Evolutionary conservation across 2,888 invertebrate genomes (phyloP).

Genomic region (Dichetophora obliterata): DNA sequence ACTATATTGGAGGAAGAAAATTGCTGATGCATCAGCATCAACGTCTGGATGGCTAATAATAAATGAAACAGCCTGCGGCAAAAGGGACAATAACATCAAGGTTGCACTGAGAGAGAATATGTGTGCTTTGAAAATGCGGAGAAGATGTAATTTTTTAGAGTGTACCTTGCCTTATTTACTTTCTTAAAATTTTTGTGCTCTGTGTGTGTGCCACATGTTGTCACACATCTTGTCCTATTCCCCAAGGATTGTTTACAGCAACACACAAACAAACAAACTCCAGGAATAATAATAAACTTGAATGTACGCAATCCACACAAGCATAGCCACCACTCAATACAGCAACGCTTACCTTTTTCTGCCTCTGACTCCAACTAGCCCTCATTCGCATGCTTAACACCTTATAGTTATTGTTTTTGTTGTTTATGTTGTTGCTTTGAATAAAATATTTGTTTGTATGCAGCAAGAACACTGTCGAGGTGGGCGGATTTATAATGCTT

Average conservation of each 20-base stretch:
- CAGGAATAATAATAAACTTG: slow-evolving; percentile 53
- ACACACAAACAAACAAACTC: slow-evolving; percentile 32
- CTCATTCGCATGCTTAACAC: slow-evolving; percentile 8
- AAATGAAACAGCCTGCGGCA: neutral
- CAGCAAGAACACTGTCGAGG: slow-evolving; percentile 34
- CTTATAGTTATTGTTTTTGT: slow-evolving; percentile 6
- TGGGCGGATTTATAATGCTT: slow-evolving; percentile 25
- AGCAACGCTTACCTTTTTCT: slow-evolving; percentile 12
- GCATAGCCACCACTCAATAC: neutral
- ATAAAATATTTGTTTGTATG: slow-evolving; percentile 6
- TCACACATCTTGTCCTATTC: slow-evolving; percentile 43
- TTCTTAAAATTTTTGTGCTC: slow-evolving; percentile 19
- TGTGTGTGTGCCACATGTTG: slow-evolving; percentile 46
- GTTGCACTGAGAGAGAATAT: neutral
- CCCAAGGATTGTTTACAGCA: slow-evolving; percentile 44
- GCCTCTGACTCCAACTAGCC: neutral
- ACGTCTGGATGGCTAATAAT: slow-evolving; percentile 17
- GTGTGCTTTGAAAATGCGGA: too few relatives aligned
- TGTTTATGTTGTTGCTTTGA: neutral
- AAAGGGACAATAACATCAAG: neutral
- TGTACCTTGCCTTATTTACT: slow-evolving; percentile 27
- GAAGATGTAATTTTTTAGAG: neutral
- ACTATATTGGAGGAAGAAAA: neutral
- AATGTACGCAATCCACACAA: slow-evolving; percentile 38
- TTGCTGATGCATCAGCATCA: slow-evolving; percentile 34